Conservation (phyloP, 2,113 vertebrate genomes). For the Oreochromis spilurus region DNA sequence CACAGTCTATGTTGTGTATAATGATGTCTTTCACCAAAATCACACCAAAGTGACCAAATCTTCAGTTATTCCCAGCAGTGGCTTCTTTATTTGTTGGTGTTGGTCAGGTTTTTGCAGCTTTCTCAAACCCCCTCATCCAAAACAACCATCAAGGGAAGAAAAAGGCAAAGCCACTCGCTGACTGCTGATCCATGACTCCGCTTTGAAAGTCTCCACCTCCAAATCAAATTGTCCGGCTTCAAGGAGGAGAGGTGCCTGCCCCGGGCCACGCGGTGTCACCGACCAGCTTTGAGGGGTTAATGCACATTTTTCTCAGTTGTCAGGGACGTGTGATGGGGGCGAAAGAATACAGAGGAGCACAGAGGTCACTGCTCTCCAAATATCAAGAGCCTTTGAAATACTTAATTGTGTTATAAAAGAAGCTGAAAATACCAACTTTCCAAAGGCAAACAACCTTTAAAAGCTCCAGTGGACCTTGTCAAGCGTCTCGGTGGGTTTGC, state of each 20-base stretch:
- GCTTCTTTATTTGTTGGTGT: conserved; percentile 52
- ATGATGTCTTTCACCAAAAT: conserved; percentile 39
- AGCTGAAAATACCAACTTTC: neutral
- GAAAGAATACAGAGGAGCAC: conserved; percentile 38
- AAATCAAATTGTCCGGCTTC: conserved; percentile 60
- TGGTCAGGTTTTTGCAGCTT: conserved; percentile 6
- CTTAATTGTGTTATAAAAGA: neutral
- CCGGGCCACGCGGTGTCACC: conserved; percentile 52
- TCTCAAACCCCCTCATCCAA: neutral
- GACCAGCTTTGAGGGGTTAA: conserved; percentile 57
- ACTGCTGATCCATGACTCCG: conserved; percentile 64
- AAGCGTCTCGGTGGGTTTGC: neutral
- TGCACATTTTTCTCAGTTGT: conserved; percentile 54
- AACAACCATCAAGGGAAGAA: accelerated
- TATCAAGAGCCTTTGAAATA: conserved; percentile 26
- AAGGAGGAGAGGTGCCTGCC: conserved; percentile 47
- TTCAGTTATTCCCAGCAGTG: conserved; percentile 12
- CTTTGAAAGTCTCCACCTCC: conserved; percentile 59
- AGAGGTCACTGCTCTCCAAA: conserved; percentile 36
- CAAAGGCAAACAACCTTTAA: neutral
- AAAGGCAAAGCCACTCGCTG: conserved; percentile 40
- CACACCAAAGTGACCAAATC: neutral
- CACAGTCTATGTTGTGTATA: conserved; percentile 34
- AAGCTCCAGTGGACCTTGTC: neutral
- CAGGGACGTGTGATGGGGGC: conserved; percentile 37